phyloP scores from a whole-genome alignment of 1,140 invertebrate species.

The Eupeodes corollae region DNA sequence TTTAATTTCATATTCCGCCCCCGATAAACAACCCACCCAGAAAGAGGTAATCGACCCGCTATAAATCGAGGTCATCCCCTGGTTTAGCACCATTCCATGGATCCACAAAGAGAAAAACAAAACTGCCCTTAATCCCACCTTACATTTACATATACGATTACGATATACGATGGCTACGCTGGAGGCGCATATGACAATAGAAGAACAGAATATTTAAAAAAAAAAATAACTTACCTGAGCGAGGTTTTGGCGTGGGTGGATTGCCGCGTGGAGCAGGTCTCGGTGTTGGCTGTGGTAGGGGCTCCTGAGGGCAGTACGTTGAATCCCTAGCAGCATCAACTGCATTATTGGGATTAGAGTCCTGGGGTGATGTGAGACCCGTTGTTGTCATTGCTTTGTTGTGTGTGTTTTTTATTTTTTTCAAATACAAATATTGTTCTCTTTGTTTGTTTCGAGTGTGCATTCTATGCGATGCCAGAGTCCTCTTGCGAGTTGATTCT shows the following conservation, averaged over 20 bases:
- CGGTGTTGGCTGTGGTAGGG: conserved; percentile 20
- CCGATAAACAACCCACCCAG: too few relatives aligned
- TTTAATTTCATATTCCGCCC: too few relatives aligned
- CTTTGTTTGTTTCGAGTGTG: neutral
- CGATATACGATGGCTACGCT: neutral
- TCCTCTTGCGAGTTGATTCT: neutral
- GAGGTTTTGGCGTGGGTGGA: conserved; percentile 35
- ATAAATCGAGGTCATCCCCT: too few relatives aligned
- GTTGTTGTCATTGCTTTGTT: neutral
- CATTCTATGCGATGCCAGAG: neutral
- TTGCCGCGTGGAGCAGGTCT: conserved; percentile 26
- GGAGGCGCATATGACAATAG: neutral
- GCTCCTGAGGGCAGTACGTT: conserved; percentile 23
- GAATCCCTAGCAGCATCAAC: conserved; percentile 35
- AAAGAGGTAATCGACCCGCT: too few relatives aligned
- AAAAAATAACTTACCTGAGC: conserved; percentile 22
- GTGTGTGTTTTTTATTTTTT: neutral
- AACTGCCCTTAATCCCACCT: neutral
- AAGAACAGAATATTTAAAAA: conserved; percentile 1
- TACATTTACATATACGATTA: neutral
- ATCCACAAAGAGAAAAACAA: neutral
- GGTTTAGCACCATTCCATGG: too few relatives aligned
- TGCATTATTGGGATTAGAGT: conserved; percentile 7
- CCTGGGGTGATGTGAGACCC: neutral
- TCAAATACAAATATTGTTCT: neutral